These are phyloP conservation scores for Dascillus cervinus DNA, from an alignment of 2,888 invertebrate species.

Conservation along the genomic window DNA sequence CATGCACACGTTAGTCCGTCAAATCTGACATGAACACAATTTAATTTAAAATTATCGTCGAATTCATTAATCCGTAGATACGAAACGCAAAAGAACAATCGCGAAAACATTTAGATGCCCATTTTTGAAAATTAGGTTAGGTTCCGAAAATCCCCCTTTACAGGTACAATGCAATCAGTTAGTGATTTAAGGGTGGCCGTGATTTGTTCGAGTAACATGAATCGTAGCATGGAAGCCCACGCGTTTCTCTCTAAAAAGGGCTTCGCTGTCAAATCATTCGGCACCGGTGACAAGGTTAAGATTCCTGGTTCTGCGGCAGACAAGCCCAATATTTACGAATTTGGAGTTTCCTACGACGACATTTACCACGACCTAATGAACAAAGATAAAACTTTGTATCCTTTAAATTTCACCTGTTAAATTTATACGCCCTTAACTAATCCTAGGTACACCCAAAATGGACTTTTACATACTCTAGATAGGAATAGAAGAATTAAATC, in stretches of 20 bases:
- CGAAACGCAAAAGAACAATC: no score
- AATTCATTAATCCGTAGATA: no score
- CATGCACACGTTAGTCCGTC: no score
- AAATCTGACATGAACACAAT: no score
- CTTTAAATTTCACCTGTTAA: constrained; percentile 29
- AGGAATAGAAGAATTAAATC: constrained; percentile 92
- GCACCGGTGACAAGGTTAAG: constrained; percentile 93
- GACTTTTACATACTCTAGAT: constrained; percentile 95
- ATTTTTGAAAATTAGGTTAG: no score
- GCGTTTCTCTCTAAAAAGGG: constrained; percentile 95
- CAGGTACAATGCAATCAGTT: constrained; percentile 10
- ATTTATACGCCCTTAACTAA: constrained; percentile 25
- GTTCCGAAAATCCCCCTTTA: background rate
- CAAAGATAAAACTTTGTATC: constrained; percentile 88
- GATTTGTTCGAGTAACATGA: constrained; percentile 99
- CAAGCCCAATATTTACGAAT: constrained; percentile 94
- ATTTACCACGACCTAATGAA: constrained; percentile 87
- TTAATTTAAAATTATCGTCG: no score
- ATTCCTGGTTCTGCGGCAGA: constrained; percentile 91
- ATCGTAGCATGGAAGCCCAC: constrained; percentile 99
- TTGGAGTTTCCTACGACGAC: constrained; percentile 89
- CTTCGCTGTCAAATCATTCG: constrained; percentile 89
- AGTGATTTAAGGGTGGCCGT: constrained; percentile 76
- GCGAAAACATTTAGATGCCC: no score
- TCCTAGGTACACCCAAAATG: constrained; percentile 89